phyloP scores from a whole-genome alignment of 2,888 invertebrate genomes.

The Brachyopa scutellaris region DNA sequence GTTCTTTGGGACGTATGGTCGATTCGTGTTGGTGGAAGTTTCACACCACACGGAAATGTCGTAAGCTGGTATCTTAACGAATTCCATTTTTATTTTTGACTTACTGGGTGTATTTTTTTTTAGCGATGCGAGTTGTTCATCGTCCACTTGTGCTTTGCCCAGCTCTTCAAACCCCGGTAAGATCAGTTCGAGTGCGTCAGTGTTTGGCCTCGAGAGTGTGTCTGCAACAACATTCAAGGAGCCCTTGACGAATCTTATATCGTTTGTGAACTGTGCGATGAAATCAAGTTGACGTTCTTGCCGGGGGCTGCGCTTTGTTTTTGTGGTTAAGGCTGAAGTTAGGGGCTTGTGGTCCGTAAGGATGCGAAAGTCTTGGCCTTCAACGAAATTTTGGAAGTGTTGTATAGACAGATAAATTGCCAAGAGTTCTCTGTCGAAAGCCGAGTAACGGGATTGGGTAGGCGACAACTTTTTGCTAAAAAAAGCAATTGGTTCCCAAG shows the following conservation, averaged over 20 bases:
- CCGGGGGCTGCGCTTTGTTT: constrained; percentile 76
- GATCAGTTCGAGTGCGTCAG: constrained; percentile 3
- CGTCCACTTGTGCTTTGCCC: background rate
- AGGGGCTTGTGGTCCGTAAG: constrained; percentile 75
- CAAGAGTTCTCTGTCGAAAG: constrained; percentile 26
- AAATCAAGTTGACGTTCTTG: constrained; percentile 77
- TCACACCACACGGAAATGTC: constrained; percentile 30
- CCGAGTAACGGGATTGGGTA: constrained; percentile 11
- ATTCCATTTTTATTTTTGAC: constrained; percentile 7
- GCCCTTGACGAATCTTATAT: constrained; percentile 15
- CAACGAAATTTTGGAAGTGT: constrained; percentile 74
- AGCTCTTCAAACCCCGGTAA: background rate
- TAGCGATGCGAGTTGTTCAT: background rate
- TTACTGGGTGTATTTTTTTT: background rate
- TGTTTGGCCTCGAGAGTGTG: constrained; percentile 11
- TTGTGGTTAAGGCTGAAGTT: constrained; percentile 76
- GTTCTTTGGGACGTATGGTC: no score
- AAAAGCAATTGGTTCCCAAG: constrained; percentile 27
- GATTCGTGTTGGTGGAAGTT: background rate
- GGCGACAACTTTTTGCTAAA: constrained; percentile 24
- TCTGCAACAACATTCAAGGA: constrained; percentile 18
- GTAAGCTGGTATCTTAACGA: constrained; percentile 4
- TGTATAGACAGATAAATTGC: background rate
- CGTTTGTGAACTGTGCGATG: constrained; percentile 59
- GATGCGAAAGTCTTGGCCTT: constrained; percentile 75